Conservation (phyloP, 2,797 vertebrate genomes). For the Fistularia commersonii region DNA sequence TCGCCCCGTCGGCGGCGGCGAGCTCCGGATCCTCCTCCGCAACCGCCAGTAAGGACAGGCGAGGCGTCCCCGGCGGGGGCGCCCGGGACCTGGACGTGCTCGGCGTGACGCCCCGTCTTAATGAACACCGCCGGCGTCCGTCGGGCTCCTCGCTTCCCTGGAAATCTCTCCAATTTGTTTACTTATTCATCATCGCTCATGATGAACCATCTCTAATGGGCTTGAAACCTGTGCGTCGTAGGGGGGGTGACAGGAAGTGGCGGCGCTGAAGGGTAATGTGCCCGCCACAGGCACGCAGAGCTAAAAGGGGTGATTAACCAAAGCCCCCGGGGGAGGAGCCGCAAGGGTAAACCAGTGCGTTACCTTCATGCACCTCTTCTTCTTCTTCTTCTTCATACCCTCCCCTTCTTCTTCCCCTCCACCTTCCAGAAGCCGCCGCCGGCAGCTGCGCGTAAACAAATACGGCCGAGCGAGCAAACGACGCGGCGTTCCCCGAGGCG, state of each 20-base stretch:
- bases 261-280: constrained; percentile 59
- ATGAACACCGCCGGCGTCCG: constrained; percentile 44
- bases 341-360: constrained; percentile 22
- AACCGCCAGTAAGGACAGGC: constrained; percentile 17
- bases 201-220: constrained; percentile 54
- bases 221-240: constrained; percentile 17
- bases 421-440: background rate
- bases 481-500: constrained; percentile 19
- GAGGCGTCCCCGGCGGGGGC: too few relatives aligned
- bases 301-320: constrained; percentile 70
- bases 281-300: constrained; percentile 64
- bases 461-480: constrained; percentile 3
- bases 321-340: constrained; percentile 45
- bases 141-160: constrained; percentile 29
- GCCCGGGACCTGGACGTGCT: background rate
- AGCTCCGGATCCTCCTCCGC: constrained; percentile 18
- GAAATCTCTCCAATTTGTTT: constrained; percentile 52
- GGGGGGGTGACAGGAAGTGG: background rate
- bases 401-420: constrained; percentile 7
- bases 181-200: constrained; percentile 61
- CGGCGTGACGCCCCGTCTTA: constrained; percentile 41
- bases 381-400: constrained; percentile 4
- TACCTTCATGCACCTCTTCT: constrained; percentile 15
- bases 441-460: constrained; percentile 28
- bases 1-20: constrained; percentile 8